Evolutionary conservation across 37 sponge, comb jelly and placozoan genomes (phyloP).

Genomic region (Beroe forskalii): DNA sequence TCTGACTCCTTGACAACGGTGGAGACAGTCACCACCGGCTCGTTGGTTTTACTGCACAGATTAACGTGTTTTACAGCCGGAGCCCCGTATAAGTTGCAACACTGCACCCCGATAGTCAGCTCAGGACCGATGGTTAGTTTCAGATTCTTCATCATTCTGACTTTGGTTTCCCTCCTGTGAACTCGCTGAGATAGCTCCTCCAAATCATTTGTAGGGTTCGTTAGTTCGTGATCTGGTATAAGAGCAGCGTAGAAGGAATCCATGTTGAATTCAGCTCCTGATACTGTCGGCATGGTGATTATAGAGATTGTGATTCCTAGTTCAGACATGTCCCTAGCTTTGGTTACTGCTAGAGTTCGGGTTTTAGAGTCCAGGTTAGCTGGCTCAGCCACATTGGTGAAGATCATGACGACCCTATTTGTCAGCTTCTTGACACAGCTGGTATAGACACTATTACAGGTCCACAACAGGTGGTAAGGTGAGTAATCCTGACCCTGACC

Average conservation of each 20-base stretch:
- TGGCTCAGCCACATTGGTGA: constrained; percentile 62
- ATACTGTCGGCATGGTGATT: not conserved
- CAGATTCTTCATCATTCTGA: not conserved
- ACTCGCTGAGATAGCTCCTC: constrained; percentile 37
- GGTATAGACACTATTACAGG: constrained; percentile 23
- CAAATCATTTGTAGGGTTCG: constrained; percentile 43
- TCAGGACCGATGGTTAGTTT: not conserved
- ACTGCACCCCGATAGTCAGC: constrained; percentile 20
- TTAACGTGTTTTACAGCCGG: not conserved
- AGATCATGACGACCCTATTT: constrained; percentile 29
- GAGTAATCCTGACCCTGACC: constrained; percentile 20
- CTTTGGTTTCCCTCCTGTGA: not conserved
- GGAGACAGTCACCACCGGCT: constrained; percentile 5
- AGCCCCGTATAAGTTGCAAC: not conserved
- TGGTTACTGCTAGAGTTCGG: constrained; percentile 6
- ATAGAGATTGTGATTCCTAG: constrained; percentile 27
- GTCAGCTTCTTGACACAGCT: constrained; percentile 54
- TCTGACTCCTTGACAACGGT: constrained; percentile 41
- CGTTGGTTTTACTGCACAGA: constrained; percentile 49
- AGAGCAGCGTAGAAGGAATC: not conserved
- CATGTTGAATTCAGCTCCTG: not conserved
- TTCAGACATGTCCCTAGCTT: constrained; percentile 50
- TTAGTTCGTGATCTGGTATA: constrained; percentile 9
- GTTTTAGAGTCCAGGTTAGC: constrained; percentile 17
- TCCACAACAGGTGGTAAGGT: constrained; percentile 46